Evolutionary conservation across 2,888 invertebrate genomes (phyloP).

Genomic region (Rhyacophila evoluta): DNA sequence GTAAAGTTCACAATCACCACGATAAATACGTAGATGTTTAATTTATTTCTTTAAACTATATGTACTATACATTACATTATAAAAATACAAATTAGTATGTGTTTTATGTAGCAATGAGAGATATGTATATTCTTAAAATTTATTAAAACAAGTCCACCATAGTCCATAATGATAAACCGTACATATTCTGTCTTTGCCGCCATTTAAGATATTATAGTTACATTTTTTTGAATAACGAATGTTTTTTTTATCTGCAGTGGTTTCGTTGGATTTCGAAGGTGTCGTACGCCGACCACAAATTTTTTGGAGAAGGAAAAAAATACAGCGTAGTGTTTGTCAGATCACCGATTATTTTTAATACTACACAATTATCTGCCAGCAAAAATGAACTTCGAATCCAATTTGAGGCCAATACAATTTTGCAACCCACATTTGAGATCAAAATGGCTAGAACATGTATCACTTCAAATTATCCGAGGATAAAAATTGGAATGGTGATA

Average conservation of each 20-base stretch:
- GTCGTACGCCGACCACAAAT: conserved; percentile 44
- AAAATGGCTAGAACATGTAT: conserved; percentile 36
- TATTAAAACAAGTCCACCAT: too few relatives aligned
- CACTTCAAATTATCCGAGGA: conserved; percentile 37
- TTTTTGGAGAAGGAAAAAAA: conserved; percentile 44
- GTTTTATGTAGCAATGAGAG: too few relatives aligned
- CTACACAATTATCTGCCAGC: conserved; percentile 29
- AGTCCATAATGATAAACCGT: too few relatives aligned
- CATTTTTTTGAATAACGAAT: too few relatives aligned
- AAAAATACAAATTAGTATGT: too few relatives aligned
- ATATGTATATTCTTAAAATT: too few relatives aligned
- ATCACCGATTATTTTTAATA: conserved; percentile 44
- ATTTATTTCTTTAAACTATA: too few relatives aligned
- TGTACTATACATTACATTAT: too few relatives aligned
- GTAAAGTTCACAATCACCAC: too few relatives aligned
- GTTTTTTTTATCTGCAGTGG: conserved; percentile 50
- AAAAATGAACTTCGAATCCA: conserved; percentile 28
- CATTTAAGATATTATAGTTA: too few relatives aligned
- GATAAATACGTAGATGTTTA: too few relatives aligned
- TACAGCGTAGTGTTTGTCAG: conserved; percentile 43
- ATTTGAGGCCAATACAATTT: conserved; percentile 40
- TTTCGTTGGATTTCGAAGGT: conserved; percentile 48
- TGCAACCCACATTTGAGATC: conserved; percentile 46
- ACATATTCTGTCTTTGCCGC: too few relatives aligned
- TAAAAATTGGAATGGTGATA: conserved; percentile 41